Evolutionary conservation across 2,888 invertebrate species (phyloP).

Genomic region (Calameuta idolon): DNA sequence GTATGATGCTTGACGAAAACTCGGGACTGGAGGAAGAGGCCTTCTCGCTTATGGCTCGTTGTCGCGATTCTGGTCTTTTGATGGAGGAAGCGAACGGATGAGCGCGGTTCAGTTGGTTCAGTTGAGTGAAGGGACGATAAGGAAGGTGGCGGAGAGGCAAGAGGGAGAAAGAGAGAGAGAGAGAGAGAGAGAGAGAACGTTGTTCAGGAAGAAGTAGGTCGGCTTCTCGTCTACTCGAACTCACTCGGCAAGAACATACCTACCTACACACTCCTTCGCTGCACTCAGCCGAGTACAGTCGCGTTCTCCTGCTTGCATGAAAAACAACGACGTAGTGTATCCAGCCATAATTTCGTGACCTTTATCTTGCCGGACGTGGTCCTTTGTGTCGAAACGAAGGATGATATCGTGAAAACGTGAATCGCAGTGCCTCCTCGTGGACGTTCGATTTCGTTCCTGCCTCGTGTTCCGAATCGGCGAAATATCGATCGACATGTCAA

Average conservation of each 20-base stretch:
- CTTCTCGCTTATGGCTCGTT: too few relatives aligned
- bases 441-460: background rate
- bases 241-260: slow-evolving; percentile 57
- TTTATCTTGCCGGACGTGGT: background rate
- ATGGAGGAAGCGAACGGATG: too few relatives aligned
- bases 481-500: too few relatives aligned
- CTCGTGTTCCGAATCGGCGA: too few relatives aligned
- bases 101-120: too few relatives aligned
- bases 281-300: slow-evolving; percentile 51
- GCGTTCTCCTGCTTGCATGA: slow-evolving; percentile 37
- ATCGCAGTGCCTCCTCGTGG: background rate
- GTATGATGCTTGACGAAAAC: too few relatives aligned
- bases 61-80: too few relatives aligned
- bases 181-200: background rate
- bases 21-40: too few relatives aligned
- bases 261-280: slow-evolving; percentile 55
- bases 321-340: too few relatives aligned
- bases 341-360: slow-evolving; percentile 28
- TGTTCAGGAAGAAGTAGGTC: slow-evolving; percentile 60
- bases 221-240: slow-evolving; percentile 59
- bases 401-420: background rate
- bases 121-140: too few relatives aligned
- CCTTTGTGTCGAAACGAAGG: background rate
- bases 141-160: background rate
- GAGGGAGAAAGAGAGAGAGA: slow-evolving; percentile 1